phyloP scores from a whole-genome alignment of 2,888 invertebrate genomes.

The Gordius sp. region DNA sequence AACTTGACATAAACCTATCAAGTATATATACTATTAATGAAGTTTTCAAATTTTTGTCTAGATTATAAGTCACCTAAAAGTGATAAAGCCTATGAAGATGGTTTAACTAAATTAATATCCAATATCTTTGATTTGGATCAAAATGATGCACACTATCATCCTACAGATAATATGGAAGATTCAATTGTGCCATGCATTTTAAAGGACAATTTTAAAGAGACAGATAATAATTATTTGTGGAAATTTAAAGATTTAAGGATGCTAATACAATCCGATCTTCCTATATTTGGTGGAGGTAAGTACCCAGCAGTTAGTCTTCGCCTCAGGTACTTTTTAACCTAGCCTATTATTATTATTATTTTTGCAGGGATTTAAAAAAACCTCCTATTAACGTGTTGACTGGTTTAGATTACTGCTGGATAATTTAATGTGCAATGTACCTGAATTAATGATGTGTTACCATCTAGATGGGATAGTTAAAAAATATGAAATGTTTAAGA shows the following conservation, averaged over 20 bases:
- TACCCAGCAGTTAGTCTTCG: conserved; percentile 66
- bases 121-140: no score
- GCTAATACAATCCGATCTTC: conserved; percentile 74
- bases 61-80: no score
- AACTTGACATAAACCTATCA: no score
- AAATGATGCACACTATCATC: no score
- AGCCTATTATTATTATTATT: conserved; percentile 61
- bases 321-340: conserved; percentile 41
- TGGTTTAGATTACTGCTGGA: conserved; percentile 73
- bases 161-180: no score
- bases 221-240: conserved; percentile 58
- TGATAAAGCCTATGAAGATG: no score
- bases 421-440: conserved; percentile 85
- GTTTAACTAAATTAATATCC: no score
- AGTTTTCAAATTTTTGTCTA: no score
- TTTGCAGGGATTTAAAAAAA: conserved; percentile 43
- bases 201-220: not conserved
- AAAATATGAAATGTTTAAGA: conserved; percentile 73
- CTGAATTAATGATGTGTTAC: conserved; percentile 81
- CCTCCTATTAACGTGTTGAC: conserved; percentile 68
- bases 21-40: no score
- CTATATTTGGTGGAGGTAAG: conserved; percentile 70
- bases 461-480: conserved; percentile 44
- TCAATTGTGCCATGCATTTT: no score
- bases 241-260: conserved; percentile 80